Evolutionary conservation across 2,888 invertebrate species (phyloP).

Genomic region (Drosophila austrosaltans): DNA sequence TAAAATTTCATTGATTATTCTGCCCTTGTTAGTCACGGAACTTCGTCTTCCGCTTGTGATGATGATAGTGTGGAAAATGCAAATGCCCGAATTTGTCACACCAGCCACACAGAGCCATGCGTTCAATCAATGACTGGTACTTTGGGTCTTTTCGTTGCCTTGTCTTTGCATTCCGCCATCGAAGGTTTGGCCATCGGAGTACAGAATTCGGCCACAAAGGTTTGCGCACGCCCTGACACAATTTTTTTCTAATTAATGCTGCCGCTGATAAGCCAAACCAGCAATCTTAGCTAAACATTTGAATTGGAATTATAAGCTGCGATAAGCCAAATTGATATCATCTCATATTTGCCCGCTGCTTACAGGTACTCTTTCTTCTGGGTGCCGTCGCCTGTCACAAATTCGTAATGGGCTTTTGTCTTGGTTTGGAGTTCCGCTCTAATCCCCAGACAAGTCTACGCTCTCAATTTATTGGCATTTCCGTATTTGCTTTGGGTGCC

Average conservation of each 20-base stretch:
- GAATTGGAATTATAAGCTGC: slow-evolving; percentile 24
- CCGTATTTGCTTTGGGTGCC: slow-evolving; percentile 88
- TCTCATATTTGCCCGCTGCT: slow-evolving; percentile 44
- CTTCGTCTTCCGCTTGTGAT: slow-evolving; percentile 41
- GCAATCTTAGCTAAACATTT: slow-evolving; percentile 62
- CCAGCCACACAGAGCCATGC: slow-evolving; percentile 88
- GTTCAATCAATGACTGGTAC: slow-evolving; percentile 86
- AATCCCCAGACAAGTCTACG: slow-evolving; percentile 81
- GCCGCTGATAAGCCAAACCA: slow-evolving; percentile 21
- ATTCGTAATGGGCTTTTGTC: slow-evolving; percentile 91
- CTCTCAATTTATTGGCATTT: slow-evolving; percentile 86
- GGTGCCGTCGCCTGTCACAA: slow-evolving; percentile 91
- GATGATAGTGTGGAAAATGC: slow-evolving; percentile 73
- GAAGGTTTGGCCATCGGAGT: slow-evolving; percentile 93
- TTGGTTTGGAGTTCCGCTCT: slow-evolving; percentile 89
- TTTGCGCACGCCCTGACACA: slow-evolving; percentile 72
- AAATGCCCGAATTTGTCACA: slow-evolving; percentile 85
- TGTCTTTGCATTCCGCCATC: slow-evolving; percentile 90
- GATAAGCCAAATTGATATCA: slow-evolving; percentile 48
- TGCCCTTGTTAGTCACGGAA: slow-evolving; percentile 28
- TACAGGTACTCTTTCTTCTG: slow-evolving; percentile 87
- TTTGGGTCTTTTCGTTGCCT: slow-evolving; percentile 88
- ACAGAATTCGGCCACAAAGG: slow-evolving; percentile 87
- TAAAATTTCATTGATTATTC: not conserved
- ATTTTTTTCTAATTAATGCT: slow-evolving; percentile 14